These are phyloP conservation scores for Hippocampus barbouri DNA, from an alignment of 2,113 vertebrate genomes.

Conservation along the genomic window DNA sequence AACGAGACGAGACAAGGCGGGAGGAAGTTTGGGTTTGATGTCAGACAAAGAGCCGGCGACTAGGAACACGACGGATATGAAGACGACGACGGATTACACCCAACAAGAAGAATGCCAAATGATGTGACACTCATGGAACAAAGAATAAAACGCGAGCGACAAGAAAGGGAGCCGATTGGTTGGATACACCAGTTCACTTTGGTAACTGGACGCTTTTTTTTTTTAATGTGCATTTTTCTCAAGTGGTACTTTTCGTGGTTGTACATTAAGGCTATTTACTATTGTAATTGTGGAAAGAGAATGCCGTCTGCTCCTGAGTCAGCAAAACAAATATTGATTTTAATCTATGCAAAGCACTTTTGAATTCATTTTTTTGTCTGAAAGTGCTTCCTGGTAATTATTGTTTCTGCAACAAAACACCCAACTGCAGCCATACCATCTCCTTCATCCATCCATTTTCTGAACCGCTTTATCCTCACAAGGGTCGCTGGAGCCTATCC, in stretches of 20 bases:
- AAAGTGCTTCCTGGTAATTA: background rate
- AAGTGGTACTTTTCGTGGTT: too few species aligned
- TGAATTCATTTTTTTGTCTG: too few species aligned
- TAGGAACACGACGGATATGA: background rate
- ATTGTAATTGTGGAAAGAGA: background rate
- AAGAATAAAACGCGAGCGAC: background rate
- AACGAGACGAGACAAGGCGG: background rate
- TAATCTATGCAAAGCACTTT: too few species aligned
- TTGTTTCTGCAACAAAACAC: constrained; percentile 19
- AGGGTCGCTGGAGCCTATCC: too few species aligned
- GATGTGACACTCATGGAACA: background rate
- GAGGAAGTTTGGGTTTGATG: background rate
- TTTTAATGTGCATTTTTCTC: background rate
- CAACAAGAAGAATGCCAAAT: background rate
- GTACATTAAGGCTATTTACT: too few species aligned
- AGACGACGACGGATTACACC: background rate
- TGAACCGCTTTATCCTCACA: too few species aligned
- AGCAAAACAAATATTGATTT: background rate
- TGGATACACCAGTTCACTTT: background rate
- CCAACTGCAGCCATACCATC: constrained; percentile 33
- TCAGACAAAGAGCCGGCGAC: background rate
- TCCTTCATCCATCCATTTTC: background rate
- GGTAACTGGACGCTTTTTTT: background rate
- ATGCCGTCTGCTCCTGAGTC: background rate
- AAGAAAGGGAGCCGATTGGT: background rate